Conservation (phyloP, 2,797 vertebrate genomes). For the Melanotaenia pygmaea region DNA sequence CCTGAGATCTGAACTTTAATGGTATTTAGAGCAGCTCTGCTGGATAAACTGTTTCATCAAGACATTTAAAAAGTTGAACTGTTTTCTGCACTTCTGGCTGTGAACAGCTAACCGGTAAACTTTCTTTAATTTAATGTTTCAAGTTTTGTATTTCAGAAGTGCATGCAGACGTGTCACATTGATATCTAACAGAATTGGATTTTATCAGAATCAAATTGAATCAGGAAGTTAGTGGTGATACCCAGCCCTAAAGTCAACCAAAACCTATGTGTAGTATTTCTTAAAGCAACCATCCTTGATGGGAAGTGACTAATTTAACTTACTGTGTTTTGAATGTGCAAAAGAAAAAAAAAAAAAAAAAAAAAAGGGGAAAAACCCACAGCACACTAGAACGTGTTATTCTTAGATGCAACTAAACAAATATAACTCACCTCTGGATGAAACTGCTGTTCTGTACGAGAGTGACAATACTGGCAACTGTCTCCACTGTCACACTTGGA, state of each 20-base stretch:
- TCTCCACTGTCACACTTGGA: conserved; percentile 92
- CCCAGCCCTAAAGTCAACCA: not conserved
- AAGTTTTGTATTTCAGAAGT: not conserved
- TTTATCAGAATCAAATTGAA: too few species aligned
- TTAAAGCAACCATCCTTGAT: not conserved
- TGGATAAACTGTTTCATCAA: too few species aligned
- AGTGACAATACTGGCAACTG: conserved; percentile 92
- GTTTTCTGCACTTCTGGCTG: too few species aligned
- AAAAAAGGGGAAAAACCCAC: not conserved
- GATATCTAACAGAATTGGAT: too few species aligned
- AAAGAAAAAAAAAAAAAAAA: not conserved
- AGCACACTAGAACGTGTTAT: too few species aligned
- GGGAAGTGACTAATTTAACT: not conserved
- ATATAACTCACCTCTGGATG: conserved; percentile 89
- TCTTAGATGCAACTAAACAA: not conserved
- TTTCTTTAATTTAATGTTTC: too few species aligned
- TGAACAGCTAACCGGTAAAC: too few species aligned
- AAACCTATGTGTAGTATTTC: not conserved
- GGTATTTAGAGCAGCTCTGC: too few species aligned
- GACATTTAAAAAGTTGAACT: too few species aligned
- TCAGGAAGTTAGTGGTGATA: too few species aligned
- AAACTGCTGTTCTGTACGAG: conserved; percentile 96
- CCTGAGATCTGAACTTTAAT: too few species aligned
- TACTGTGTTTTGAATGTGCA: not conserved
- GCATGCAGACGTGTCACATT: too few species aligned